Conservation (phyloP, 2,797 vertebrate species). For the Nasua narica region DNA sequence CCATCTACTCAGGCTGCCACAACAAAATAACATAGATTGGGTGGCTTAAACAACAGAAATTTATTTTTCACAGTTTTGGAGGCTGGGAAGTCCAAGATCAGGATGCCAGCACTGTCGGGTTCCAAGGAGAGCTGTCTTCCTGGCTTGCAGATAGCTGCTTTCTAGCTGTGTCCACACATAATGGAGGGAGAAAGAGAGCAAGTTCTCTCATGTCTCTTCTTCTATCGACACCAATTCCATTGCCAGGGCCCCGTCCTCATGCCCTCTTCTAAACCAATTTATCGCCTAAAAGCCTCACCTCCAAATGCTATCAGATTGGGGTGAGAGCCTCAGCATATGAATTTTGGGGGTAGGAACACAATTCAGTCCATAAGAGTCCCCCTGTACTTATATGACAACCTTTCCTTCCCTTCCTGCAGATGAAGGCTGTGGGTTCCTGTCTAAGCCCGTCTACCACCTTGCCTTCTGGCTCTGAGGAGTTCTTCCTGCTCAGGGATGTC, state of each 20-base stretch:
- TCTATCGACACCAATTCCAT: not conserved
- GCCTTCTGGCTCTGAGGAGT: not conserved
- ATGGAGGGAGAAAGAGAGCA: not conserved
- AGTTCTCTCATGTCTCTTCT: not conserved
- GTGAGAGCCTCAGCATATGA: not conserved
- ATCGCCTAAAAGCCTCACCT: not conserved
- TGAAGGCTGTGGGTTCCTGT: not conserved
- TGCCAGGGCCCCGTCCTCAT: accelerated
- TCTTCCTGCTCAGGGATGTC: not conserved
- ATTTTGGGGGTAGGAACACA: not conserved
- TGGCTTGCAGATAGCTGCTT: not conserved
- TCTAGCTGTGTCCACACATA: not conserved
- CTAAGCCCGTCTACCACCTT: not conserved
- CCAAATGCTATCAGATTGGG: not conserved
- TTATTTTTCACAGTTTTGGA: not conserved
- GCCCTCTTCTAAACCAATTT: not conserved
- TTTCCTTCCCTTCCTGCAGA: not conserved
- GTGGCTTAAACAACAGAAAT: not conserved
- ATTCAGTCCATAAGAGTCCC: no score
- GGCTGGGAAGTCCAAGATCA: not conserved
- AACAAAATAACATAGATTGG: not conserved
- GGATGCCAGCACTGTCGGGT: accelerated
- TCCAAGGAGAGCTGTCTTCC: not conserved
- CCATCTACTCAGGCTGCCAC: not conserved
- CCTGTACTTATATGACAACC: not conserved